phyloP scores from a whole-genome alignment of 2,888 invertebrate genomes.

The Margaritifera margaritifera region DNA sequence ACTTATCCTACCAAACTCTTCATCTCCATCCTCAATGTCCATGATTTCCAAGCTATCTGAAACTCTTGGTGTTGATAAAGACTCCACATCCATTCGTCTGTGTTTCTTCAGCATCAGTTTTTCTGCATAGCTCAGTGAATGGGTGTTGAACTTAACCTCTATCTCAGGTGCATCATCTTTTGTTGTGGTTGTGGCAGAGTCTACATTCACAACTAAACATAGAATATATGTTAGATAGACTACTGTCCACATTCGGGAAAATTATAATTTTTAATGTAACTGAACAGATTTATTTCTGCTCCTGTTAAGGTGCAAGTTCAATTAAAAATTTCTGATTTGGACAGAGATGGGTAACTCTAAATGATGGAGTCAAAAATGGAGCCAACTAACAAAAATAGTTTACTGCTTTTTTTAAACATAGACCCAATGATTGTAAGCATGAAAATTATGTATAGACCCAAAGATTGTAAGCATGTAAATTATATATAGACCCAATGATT shows the following conservation, averaged over 20 bases:
- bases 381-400: not conserved
- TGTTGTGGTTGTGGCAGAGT: constrained; percentile 53
- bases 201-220: constrained; percentile 50
- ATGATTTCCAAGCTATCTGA: too few species aligned
- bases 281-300: too few species aligned
- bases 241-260: not conserved
- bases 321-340: too few species aligned
- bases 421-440: not conserved
- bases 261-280: not conserved
- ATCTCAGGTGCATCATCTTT: constrained; percentile 33
- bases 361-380: not conserved
- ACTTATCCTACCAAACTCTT: constrained; percentile 26
- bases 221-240: constrained; percentile 1
- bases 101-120: constrained; percentile 69
- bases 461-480: too few species aligned
- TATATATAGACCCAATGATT: too few species aligned
- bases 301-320: too few species aligned
- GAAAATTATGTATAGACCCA: not conserved
- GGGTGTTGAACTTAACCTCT: constrained; percentile 63
- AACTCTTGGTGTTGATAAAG: constrained; percentile 38
- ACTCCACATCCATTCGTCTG: constrained; percentile 59
- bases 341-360: too few species aligned
- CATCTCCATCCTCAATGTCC: constrained; percentile 14
- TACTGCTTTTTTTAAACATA: not conserved
- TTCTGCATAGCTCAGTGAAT: constrained; percentile 66